Evolutionary conservation across 2,888 invertebrate species (phyloP).

Genomic region (Macropis europaea): DNA sequence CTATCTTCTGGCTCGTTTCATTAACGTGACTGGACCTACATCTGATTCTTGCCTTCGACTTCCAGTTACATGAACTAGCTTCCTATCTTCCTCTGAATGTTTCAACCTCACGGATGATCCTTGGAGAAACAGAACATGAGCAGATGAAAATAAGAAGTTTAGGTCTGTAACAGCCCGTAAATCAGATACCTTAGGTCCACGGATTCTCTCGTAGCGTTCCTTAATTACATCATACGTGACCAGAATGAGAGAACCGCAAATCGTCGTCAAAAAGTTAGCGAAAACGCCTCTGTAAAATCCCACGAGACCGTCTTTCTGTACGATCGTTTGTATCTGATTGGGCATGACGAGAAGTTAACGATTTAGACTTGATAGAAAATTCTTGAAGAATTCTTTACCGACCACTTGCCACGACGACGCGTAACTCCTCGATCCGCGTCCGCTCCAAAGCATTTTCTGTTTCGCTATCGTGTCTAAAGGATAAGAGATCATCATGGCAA

Average conservation of each 20-base stretch:
- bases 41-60: no score
- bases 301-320: conserved; percentile 7
- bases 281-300: conserved; percentile 38
- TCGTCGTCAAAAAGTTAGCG: conserved; percentile 26
- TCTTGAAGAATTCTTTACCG: background rate
- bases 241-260: conserved; percentile 24
- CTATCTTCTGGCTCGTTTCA: no score
- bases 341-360: no score
- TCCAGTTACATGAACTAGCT: no score
- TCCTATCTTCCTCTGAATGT: no score
- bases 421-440: background rate
- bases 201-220: background rate
- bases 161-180: no score
- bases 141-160: no score
- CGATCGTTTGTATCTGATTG: no score
- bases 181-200: background rate
- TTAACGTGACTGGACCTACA: no score
- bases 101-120: no score
- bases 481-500: conserved; percentile 27
- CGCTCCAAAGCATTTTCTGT: conserved; percentile 45
- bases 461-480: conserved; percentile 39
- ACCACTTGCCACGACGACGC: conserved; percentile 14
- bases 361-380: background rate
- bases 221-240: conserved; percentile 32
- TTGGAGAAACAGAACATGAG: no score